These are phyloP conservation scores for Ptyas mucosa DNA, from an alignment of 2,113 vertebrate species.

Conservation along the genomic window DNA sequence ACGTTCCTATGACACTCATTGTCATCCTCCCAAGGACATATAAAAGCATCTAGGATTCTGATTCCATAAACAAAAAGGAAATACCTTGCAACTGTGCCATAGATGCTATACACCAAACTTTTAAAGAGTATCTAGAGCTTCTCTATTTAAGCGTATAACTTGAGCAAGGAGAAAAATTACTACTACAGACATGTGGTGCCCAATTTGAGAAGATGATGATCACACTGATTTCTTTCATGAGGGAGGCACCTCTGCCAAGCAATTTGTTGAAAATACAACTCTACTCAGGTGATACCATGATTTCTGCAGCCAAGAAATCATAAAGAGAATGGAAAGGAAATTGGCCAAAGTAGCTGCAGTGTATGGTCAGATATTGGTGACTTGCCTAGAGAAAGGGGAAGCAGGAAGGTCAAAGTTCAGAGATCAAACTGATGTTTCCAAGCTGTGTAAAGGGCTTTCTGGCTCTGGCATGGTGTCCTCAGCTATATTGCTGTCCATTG, in stretches of 20 bases:
- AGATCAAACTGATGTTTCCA: slow-evolving; percentile 76
- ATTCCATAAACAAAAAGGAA: slow-evolving; percentile 40
- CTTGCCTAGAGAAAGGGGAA: slow-evolving; percentile 39
- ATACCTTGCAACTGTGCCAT: slow-evolving; percentile 32
- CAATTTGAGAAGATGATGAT: slow-evolving; percentile 42
- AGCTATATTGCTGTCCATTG: slow-evolving; percentile 63
- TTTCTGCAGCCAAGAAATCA: slow-evolving; percentile 47
- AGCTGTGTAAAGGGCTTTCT: slow-evolving; percentile 70
- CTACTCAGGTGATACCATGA: slow-evolving; percentile 40
- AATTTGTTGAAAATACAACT: slow-evolving; percentile 36
- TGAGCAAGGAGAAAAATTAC: slow-evolving; percentile 28
- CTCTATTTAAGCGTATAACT: slow-evolving; percentile 52
- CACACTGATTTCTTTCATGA: slow-evolving; percentile 46
- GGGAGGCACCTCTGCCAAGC: slow-evolving; percentile 44
- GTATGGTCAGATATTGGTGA: slow-evolving; percentile 55
- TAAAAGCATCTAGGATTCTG: neutral
- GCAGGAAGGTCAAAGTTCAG: slow-evolving; percentile 39
- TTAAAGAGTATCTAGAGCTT: slow-evolving; percentile 32
- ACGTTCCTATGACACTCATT: neutral
- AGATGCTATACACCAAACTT: slow-evolving; percentile 36
- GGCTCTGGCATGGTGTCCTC: slow-evolving; percentile 56
- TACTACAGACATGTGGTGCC: slow-evolving; percentile 17
- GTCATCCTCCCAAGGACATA: slow-evolving; percentile 21
- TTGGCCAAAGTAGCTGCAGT: slow-evolving; percentile 38
- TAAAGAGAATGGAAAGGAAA: neutral